Conservation (phyloP, 2,113 vertebrate species). For the Chloropsis cyanopogon region DNA sequence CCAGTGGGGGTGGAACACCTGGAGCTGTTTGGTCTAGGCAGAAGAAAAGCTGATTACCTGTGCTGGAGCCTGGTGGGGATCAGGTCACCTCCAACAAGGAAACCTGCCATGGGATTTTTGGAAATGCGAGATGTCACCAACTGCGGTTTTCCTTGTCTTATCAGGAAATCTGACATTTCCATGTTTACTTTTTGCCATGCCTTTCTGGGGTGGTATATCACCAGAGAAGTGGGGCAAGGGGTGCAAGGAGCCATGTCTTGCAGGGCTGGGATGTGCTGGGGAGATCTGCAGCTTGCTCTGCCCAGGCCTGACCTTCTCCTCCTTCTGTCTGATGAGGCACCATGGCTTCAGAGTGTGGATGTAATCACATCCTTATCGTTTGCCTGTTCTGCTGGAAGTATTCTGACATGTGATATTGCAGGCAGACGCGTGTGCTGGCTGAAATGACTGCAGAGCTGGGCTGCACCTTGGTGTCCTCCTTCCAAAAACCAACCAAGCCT, state of each 20-base stretch:
- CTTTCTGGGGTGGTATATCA: neutral
- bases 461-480: neutral
- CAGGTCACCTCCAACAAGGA: neutral
- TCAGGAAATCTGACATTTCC: neutral
- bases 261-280: neutral
- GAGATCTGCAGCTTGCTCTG: neutral
- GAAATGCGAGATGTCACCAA: accelerated
- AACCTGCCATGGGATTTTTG: neutral
- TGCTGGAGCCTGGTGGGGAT: neutral
- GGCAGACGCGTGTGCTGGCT: neutral
- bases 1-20: neutral
- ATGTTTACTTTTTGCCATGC: accelerated
- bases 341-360: neutral
- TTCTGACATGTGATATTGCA: neutral
- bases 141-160: neutral
- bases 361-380: accelerated
- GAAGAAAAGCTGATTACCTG: neutral
- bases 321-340: neutral
- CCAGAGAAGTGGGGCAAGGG: no score
- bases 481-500: neutral
- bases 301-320: neutral
- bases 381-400: neutral
- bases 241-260: neutral
- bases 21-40: neutral
- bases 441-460: neutral